These are phyloP conservation scores for Ctenopoma kingsleyae DNA, from an alignment of 2,797 vertebrate species.

Conservation along the genomic window DNA sequence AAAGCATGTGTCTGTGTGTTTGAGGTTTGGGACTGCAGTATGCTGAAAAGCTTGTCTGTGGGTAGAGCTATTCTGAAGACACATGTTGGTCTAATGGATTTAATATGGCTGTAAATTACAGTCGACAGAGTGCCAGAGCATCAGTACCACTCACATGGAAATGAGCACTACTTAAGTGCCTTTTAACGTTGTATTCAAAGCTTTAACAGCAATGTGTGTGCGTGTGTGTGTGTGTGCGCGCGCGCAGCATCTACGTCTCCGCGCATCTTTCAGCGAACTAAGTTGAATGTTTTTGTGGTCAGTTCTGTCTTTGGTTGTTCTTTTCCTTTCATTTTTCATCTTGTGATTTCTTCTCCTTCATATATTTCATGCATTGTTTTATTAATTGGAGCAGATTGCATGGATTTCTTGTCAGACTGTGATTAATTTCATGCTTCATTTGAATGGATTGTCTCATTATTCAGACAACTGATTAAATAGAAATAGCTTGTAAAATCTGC, in stretches of 20 bases:
- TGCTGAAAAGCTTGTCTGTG: slow-evolving; percentile 60
- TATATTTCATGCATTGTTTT: slow-evolving; percentile 12
- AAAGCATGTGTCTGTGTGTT: slow-evolving; percentile 38
- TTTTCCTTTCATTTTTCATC: slow-evolving; percentile 5
- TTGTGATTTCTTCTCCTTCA: slow-evolving; percentile 1
- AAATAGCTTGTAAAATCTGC: slow-evolving; percentile 26
- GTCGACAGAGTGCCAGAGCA: slow-evolving; percentile 54
- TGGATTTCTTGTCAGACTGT: slow-evolving; percentile 14
- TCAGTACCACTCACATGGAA: slow-evolving; percentile 69
- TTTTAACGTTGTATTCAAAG: slow-evolving; percentile 58
- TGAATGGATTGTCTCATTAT: slow-evolving; percentile 42
- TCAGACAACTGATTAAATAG: slow-evolving; percentile 27
- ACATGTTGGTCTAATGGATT: slow-evolving; percentile 80
- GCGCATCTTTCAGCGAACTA: slow-evolving; percentile 18
- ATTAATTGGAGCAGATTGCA: background rate
- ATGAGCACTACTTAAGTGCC: slow-evolving; percentile 60
- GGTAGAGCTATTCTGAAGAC: slow-evolving; percentile 67
- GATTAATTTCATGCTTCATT: slow-evolving; percentile 50
- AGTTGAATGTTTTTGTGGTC: slow-evolving; percentile 34
- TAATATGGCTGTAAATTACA: slow-evolving; percentile 79
- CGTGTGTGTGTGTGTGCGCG: slow-evolving; percentile 6
- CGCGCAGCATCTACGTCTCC: slow-evolving; percentile 31
- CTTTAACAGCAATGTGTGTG: slow-evolving; percentile 39
- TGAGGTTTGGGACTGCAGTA: slow-evolving; percentile 58
- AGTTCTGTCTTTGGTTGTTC: slow-evolving; percentile 15